phyloP scores from a whole-genome alignment of 2,113 vertebrate genomes.

The Propithecus coquereli region DNA sequence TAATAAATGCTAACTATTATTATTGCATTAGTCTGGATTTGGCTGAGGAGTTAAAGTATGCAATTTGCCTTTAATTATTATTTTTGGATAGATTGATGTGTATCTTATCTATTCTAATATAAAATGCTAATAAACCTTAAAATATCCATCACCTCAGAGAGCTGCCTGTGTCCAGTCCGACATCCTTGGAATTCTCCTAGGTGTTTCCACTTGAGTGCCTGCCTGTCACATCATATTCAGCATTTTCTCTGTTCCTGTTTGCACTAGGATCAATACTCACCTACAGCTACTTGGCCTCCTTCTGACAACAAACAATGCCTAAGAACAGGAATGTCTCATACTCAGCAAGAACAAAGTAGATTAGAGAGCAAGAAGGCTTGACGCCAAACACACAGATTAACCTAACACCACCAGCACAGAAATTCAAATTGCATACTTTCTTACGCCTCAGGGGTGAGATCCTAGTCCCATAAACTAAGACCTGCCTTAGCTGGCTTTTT shows the following conservation, averaged over 20 bases:
- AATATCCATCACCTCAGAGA: background rate
- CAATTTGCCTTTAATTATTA: background rate
- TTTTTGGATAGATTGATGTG: background rate
- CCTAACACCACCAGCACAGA: background rate
- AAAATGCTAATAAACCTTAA: background rate
- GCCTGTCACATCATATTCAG: background rate
- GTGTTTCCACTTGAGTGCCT: background rate
- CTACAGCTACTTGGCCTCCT: background rate
- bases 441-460: background rate
- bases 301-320: constrained; percentile 34
- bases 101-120: background rate
- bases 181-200: background rate
- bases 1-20: constrained; percentile 41
- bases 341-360: constrained; percentile 19
- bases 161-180: background rate
- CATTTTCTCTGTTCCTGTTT: constrained; percentile 33
- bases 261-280: constrained; percentile 32
- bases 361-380: background rate
- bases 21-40: background rate
- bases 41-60: background rate
- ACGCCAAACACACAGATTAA: background rate
- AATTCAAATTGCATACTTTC: background rate
- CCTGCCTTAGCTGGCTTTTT: background rate
- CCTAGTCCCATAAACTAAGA: background rate
- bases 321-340: background rate